Evolutionary conservation across 1,140 invertebrate genomes (phyloP), one percentile per base, ranked within the genome.

Genomic region (Drosophila teissieri): DNA sequence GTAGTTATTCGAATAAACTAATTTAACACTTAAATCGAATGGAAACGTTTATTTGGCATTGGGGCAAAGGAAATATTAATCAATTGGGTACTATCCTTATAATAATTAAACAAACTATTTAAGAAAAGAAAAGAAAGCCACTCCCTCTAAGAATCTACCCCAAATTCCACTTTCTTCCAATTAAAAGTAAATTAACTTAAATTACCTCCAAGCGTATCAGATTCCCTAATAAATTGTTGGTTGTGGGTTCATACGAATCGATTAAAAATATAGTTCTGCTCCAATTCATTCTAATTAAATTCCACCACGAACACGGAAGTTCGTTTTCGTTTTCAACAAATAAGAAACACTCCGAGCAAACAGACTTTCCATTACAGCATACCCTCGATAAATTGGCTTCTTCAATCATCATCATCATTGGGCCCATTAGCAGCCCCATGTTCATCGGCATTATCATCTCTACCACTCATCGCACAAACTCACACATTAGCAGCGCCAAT

Each of bases 401-500:
- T 55, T 70, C 63, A 46, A 69, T 68, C 64, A 27, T 70, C 54
- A 49, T 60, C 54, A 60, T 56, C 42, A 60, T 56, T 36, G 36
- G 67, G 34, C 12, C 64, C 64, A 70, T 70, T 70, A 70, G 67
- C 64, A 54, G 51, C 49, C 14, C 39, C 48, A 69, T 69, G 48
- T 31, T 44, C 40, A 42, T 55, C 12, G 27, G 34, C 22, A 39
- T 24, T 44, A 70, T 69, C 67, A 48, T 70, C 48, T 24, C 39
- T 36, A 19, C n/a, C 44, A 51, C 57, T 64, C 52, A 73, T 49
- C 37, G 37, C 19, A 48, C 62, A 39, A 57, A 31, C 52, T 75
- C 39, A 44, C 72, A 58, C 73, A 75, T 75, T 75, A 75, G 73
- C 61, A 75, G 61, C 70, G 70, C 73, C 53, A 74, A 75, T 75